Conservation (phyloP, 1,140 invertebrate species). For the Cardiocondyla obscurior region DNA sequence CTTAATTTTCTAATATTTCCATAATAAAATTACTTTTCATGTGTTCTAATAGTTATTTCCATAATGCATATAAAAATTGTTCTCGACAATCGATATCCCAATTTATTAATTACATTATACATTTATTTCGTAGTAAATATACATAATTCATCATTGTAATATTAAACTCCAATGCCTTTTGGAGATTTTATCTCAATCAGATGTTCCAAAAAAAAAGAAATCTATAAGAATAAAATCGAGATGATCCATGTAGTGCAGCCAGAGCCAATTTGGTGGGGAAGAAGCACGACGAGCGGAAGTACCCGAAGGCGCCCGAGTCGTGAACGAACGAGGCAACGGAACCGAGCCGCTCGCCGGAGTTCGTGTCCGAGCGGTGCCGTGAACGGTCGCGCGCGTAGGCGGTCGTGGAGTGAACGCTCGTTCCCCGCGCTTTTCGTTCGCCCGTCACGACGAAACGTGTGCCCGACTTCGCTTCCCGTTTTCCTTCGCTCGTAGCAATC, state of each 20-base stretch:
- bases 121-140: too few species aligned
- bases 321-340: constrained; percentile 28
- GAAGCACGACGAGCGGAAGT: too few species aligned
- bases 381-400: constrained; percentile 49
- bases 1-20: constrained; percentile 3
- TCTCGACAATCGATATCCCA: background rate
- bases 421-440: constrained; percentile 37
- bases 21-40: background rate
- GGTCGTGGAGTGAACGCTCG: constrained; percentile 22
- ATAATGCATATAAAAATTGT: background rate
- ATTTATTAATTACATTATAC: too few species aligned
- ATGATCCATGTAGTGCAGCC: too few species aligned
- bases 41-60: background rate
- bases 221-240: too few species aligned
- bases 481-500: background rate
- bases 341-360: background rate
- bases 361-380: constrained; percentile 53
- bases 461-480: background rate
- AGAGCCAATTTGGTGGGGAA: too few species aligned
- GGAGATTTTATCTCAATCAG: too few species aligned
- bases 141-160: too few species aligned
- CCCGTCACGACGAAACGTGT: background rate
- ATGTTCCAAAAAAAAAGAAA: too few species aligned
- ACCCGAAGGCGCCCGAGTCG: constrained; percentile 22
- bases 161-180: too few species aligned